Conservation (phyloP, 1,140 invertebrate genomes). For the Musca domestica region DNA sequence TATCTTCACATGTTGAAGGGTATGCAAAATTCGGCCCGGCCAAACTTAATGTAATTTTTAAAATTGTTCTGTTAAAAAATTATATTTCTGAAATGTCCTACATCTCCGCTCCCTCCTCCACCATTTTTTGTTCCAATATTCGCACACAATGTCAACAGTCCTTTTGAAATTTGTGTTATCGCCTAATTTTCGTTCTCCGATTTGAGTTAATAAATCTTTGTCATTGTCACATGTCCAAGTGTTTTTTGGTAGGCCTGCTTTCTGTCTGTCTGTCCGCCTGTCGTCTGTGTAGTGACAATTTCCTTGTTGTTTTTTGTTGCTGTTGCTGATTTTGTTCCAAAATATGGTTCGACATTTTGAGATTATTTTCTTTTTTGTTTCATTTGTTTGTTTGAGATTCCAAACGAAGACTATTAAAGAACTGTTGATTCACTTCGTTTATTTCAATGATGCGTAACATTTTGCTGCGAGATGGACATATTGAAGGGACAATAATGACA, state of each 20-base stretch:
- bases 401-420: not conserved
- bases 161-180: slow-evolving; percentile 17
- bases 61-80: no score
- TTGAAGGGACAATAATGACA: slow-evolving; percentile 15
- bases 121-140: slow-evolving; percentile 14
- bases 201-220: slow-evolving; percentile 21
- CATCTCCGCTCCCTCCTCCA: no score
- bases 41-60: no score
- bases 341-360: not conserved
- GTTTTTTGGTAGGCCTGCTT: no score
- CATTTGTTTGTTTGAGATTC: not conserved
- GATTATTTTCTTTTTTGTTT: not conserved
- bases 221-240: slow-evolving; percentile 18
- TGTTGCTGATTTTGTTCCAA: not conserved
- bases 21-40: no score
- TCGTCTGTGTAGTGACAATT: not conserved
- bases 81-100: no score
- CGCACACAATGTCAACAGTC: slow-evolving; percentile 11
- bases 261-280: not conserved
- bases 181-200: slow-evolving; percentile 14
- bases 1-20: no score
- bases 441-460: slow-evolving; percentile 17
- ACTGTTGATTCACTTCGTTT: slow-evolving; percentile 19
- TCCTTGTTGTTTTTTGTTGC: not conserved
- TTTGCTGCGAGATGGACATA: slow-evolving; percentile 2